Evolutionary conservation across 2,113 vertebrate species (phyloP).

Genomic region (Pelmatolapia mariae): DNA sequence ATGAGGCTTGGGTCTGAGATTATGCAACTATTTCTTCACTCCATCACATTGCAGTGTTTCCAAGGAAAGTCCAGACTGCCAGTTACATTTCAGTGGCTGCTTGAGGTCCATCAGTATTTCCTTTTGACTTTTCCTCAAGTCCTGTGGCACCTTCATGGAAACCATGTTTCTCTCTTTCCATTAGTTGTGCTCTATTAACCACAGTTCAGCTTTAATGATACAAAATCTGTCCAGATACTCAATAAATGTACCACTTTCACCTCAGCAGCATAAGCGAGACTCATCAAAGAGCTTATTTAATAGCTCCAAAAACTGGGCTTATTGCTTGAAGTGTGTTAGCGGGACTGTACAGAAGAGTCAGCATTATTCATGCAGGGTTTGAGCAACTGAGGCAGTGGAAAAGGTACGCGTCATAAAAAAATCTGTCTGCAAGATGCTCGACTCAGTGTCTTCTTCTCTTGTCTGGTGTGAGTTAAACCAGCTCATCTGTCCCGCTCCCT

Average conservation of each 20-base stretch:
- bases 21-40: background rate
- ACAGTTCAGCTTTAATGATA: constrained; percentile 9
- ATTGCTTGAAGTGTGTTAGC: background rate
- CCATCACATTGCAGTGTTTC: background rate
- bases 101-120: constrained; percentile 46
- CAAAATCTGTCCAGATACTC: background rate
- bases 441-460: background rate
- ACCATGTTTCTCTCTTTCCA: constrained; percentile 38
- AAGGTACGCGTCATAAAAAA: constrained; percentile 11
- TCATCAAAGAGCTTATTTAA: background rate
- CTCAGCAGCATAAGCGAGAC: background rate
- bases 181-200: constrained; percentile 5
- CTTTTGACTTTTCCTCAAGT: constrained; percentile 30
- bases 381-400: background rate
- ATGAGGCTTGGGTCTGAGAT: background rate
- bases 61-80: constrained; percentile 19
- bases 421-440: constrained; percentile 26
- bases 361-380: background rate
- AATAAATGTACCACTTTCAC: constrained; percentile 21
- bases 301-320: background rate
- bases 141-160: constrained; percentile 37
- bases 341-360: background rate
- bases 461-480: background rate
- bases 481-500: background rate
- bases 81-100: constrained; percentile 15